Evolutionary conservation across 2,888 invertebrate species (phyloP).

Genomic region (Acronicta alni): DNA sequence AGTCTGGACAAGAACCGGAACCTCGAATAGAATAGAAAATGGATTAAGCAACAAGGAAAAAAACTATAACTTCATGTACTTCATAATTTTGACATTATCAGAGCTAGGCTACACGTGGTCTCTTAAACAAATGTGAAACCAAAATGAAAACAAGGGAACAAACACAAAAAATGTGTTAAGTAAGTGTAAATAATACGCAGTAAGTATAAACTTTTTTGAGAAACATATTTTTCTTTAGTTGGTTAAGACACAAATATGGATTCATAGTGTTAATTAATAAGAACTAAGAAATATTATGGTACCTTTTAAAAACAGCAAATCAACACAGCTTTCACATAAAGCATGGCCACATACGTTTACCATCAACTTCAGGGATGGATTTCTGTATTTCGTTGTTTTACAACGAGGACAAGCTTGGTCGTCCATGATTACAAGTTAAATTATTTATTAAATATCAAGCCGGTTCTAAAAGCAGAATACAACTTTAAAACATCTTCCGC

Average conservation of each 20-base stretch:
- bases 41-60: no score
- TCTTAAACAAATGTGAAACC: no score
- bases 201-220: no score
- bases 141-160: no score
- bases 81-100: no score
- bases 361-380: conserved; percentile 98
- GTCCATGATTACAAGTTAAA: conserved; percentile 87
- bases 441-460: conserved; percentile 8
- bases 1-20: conserved; percentile 98
- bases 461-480: conserved; percentile 11
- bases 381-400: conserved; percentile 98
- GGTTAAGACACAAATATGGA: no score
- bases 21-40: conserved; percentile 90
- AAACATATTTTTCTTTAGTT: no score
- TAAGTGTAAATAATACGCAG: no score
- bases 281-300: conserved; percentile 41
- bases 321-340: conserved; percentile 99
- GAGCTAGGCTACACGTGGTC: no score
- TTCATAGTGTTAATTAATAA: no score
- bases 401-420: conserved; percentile 98
- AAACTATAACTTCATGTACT: no score
- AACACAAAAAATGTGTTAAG: no score
- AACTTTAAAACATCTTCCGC: conserved; percentile 41
- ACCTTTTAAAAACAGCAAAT: conserved; percentile 98
- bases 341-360: conserved; percentile 99